These are phyloP conservation scores for Montipora efflorescens DNA, from an alignment of 64 coral and sea anemone species.

Conservation along the genomic window DNA sequence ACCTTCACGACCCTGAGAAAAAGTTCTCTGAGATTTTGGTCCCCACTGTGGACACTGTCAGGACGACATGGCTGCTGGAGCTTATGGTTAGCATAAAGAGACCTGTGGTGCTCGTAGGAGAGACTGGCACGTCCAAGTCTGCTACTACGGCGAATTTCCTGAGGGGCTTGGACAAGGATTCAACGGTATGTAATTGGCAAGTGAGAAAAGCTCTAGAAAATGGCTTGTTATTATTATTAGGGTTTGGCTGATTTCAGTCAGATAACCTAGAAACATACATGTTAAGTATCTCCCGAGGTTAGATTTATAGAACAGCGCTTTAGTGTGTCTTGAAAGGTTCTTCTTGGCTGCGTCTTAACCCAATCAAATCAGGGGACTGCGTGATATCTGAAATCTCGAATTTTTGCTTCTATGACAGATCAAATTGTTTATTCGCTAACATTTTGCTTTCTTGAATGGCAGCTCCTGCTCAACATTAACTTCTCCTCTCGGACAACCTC, in stretches of 20 bases:
- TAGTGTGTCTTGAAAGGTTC: too few species aligned
- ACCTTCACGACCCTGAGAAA: constrained; percentile 90
- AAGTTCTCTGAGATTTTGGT: constrained; percentile 99
- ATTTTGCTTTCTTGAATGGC: background rate
- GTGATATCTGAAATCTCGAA: background rate
- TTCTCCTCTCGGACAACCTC: constrained; percentile 99
- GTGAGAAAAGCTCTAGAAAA: background rate
- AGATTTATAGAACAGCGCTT: too few species aligned
- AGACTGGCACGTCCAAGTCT: constrained; percentile 97
- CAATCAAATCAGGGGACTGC: too few species aligned
- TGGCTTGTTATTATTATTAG: background rate
- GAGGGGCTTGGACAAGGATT: constrained; percentile 81
- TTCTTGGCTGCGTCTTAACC: background rate
- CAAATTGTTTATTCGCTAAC: background rate
- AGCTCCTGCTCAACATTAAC: constrained; percentile 98
- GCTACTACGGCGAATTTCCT: constrained; percentile 95
- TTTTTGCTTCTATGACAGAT: background rate
- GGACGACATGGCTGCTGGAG: constrained; percentile 96
- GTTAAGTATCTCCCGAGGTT: too few species aligned
- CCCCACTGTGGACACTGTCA: constrained; percentile 95
- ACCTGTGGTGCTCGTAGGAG: constrained; percentile 92
- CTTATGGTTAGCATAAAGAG: constrained; percentile 92
- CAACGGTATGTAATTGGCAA: constrained; percentile 63
- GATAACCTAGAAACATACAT: too few species aligned
- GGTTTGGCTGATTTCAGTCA: too few species aligned